Percentiles rank a stretch among this genome's conserved stretches.
These are phyloP conservation scores for Sceloporus tristichus DNA, from an alignment of 2,113 vertebrate genomes.

Conservation along the genomic window DNA sequence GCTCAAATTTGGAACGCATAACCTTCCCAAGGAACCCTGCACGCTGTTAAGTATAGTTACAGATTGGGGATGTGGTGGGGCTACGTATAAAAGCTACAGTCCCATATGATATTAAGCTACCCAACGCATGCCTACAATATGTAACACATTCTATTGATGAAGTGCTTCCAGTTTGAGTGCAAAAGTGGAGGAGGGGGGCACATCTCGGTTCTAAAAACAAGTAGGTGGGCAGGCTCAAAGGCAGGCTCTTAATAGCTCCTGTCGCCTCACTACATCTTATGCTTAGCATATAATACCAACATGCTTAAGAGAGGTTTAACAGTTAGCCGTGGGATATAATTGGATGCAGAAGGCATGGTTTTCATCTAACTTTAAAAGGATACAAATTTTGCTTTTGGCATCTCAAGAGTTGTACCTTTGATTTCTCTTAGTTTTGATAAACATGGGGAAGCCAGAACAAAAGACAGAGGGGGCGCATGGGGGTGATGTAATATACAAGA, in stretches of 20 bases:
- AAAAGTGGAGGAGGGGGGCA: conserved; percentile 48
- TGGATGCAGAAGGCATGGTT: conserved; percentile 65
- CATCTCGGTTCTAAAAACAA: conserved; percentile 71
- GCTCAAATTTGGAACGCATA: conserved; percentile 85
- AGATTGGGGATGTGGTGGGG: conserved; percentile 79
- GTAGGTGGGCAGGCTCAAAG: conserved; percentile 69
- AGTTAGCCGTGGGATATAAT: conserved; percentile 66
- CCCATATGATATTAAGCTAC: conserved; percentile 74
- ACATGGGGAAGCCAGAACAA: conserved; percentile 82
- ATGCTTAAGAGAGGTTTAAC: conserved; percentile 50
- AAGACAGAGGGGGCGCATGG: conserved; percentile 77
- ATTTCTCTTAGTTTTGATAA: conserved; percentile 81
- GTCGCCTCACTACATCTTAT: conserved; percentile 48
- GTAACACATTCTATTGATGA: conserved; percentile 69
- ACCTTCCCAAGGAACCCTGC: conserved; percentile 83
- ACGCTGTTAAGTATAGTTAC: conserved; percentile 79
- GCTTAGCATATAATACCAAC: conserved; percentile 51
- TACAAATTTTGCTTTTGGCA: conserved; percentile 73
- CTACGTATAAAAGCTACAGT: conserved; percentile 72
- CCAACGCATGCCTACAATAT: conserved; percentile 74
- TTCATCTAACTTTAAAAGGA: conserved; percentile 69
- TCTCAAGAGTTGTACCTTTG: conserved; percentile 75
- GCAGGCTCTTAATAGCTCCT: conserved; percentile 53
- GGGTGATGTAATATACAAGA: conserved; percentile 78
- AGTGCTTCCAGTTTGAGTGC: conserved; percentile 69